These are phyloP conservation scores for Oceanodroma tethys DNA, from an alignment of 2,113 vertebrate genomes.

Conservation along the genomic window DNA sequence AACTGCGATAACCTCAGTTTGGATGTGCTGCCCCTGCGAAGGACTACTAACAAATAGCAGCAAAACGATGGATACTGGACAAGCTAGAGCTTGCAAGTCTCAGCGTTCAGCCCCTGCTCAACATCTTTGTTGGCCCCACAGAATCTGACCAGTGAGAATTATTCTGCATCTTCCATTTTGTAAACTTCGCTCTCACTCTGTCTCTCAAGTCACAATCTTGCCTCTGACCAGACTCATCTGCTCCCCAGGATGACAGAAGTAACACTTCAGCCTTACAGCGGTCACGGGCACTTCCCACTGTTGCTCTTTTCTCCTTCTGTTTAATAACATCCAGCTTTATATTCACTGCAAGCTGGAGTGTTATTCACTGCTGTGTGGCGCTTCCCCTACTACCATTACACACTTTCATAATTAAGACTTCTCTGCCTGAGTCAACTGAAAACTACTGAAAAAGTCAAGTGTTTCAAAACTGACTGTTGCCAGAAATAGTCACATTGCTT, in stretches of 20 bases:
- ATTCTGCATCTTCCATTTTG: background rate
- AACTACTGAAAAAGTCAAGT: slow-evolving; percentile 1
- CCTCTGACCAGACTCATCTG: background rate
- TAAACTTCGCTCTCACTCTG: background rate
- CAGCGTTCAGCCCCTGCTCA: background rate
- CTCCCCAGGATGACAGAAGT: background rate
- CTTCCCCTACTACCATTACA: background rate
- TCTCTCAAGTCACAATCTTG: background rate
- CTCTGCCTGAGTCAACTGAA: slow-evolving; percentile 18
- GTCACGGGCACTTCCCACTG: background rate
- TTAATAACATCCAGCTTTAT: background rate
- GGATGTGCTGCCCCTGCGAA: background rate
- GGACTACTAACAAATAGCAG: background rate
- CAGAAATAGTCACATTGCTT: slow-evolving; percentile 3
- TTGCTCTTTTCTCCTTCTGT: background rate
- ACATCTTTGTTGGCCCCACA: background rate
- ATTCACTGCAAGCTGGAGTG: background rate
- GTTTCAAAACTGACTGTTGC: background rate
- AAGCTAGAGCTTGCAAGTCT: background rate
- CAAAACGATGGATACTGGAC: background rate
- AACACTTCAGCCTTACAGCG: background rate
- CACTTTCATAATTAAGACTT: background rate
- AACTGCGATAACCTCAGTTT: background rate
- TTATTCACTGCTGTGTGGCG: background rate
- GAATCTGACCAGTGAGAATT: background rate